Evolutionary conservation across 2,113 vertebrate species (phyloP).

Genomic region (Amphiprion percula): DNA sequence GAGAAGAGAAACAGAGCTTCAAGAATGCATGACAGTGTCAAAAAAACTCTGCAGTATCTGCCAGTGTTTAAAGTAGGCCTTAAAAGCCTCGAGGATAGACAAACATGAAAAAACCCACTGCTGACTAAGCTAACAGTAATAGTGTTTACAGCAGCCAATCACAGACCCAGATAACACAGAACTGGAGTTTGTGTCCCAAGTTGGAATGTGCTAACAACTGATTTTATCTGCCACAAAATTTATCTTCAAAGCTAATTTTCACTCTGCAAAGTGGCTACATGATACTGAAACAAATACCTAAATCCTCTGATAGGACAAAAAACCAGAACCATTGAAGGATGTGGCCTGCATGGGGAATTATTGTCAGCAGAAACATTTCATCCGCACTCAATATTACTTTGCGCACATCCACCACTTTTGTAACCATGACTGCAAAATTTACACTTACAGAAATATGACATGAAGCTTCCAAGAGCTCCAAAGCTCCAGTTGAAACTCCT

Average conservation of each 20-base stretch:
- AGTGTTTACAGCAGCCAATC: slow-evolving; percentile 56
- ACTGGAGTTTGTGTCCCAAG: slow-evolving; percentile 24
- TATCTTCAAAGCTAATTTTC: background rate
- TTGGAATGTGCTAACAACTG: slow-evolving; percentile 26
- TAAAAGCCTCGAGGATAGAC: slow-evolving; percentile 47
- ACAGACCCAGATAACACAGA: slow-evolving; percentile 32
- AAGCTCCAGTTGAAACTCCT: background rate
- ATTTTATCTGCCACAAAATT: background rate
- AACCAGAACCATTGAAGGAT: slow-evolving; percentile 42
- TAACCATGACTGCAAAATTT: background rate
- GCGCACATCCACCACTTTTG: background rate
- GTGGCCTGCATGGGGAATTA: slow-evolving; percentile 18
- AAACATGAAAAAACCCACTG: slow-evolving; percentile 48
- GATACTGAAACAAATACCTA: slow-evolving; percentile 27
- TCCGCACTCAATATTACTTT: background rate
- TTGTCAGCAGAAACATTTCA: slow-evolving; percentile 38
- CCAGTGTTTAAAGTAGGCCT: slow-evolving; percentile 35
- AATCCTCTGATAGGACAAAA: slow-evolving; percentile 4
- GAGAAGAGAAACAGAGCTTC: slow-evolving; percentile 15
- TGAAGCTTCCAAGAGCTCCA: background rate
- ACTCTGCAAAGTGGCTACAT: background rate
- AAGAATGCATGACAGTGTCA: slow-evolving; percentile 53
- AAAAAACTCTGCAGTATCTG: slow-evolving; percentile 32
- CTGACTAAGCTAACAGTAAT: slow-evolving; percentile 51
- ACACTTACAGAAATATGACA: slow-evolving; percentile 7